A percentile compares a stretch with the other conserved stretches of the same genome.
phyloP scores from a whole-genome alignment of 2,797 vertebrate genomes.

The Liasis olivaceus region DNA sequence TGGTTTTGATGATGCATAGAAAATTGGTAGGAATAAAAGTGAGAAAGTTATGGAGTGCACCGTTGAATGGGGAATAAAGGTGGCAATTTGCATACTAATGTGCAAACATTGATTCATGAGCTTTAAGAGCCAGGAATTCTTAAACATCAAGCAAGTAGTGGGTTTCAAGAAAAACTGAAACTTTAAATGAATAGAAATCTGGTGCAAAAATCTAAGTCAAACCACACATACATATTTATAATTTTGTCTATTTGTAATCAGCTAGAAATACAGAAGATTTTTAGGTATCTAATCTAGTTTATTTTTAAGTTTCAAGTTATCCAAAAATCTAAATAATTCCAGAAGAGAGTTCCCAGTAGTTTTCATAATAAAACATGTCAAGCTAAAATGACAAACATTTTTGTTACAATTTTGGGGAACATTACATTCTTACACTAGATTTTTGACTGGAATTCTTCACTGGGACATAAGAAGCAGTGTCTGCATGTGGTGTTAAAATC shows the following conservation, averaged over 20 bases:
- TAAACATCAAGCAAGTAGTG: neutral
- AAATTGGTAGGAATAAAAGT: neutral
- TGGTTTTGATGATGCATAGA: conserved; percentile 10
- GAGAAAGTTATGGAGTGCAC: neutral
- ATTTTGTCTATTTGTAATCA: neutral
- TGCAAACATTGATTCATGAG: neutral
- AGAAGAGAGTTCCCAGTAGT: neutral
- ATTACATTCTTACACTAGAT: neutral
- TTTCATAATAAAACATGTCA: neutral
- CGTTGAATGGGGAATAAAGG: neutral
- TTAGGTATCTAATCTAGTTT: neutral
- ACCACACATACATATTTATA: neutral
- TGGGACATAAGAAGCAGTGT: neutral
- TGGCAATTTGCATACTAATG: conserved; percentile 2
- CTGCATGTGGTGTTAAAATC: neutral
- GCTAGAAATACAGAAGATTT: neutral
- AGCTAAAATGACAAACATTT: neutral
- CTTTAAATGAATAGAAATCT: neutral
- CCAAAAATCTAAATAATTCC: neutral
- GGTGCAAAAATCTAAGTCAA: neutral
- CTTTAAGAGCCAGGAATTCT: neutral
- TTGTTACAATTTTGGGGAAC: neutral
- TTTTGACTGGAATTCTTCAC: neutral
- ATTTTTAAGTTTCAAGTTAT: neutral
- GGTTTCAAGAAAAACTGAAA: neutral